Evolutionary conservation across 2,888 invertebrate genomes (phyloP), one percentile per base, ranked within the genome.

Genomic region (Phlogophora meticulosa): DNA sequence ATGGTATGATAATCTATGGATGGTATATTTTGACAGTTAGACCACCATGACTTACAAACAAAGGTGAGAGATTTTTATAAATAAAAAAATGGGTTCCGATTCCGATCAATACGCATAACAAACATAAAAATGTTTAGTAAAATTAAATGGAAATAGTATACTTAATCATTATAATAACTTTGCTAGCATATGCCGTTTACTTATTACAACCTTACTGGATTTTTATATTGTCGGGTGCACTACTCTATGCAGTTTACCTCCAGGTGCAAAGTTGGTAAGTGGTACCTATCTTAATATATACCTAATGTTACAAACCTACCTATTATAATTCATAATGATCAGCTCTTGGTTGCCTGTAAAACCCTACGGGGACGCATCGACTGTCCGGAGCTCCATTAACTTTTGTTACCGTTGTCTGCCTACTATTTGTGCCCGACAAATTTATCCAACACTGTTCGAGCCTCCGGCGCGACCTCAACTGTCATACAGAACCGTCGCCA

Each of bases 81-180:
- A 1, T 24, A 45, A 45, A 45, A 34, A 38, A 56, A 73, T 78
- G 76, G 77, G 46, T 48, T 53, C 46, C 49, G 59, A 68, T 52
- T 49, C 28, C 58, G 52, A 69, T 58, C 72, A 53, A 73, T 52
- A 53, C 68, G 43, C 63, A 59, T 56, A 81, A 67, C 61, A 72
- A 75, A 40, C 9, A 56, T 51, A 48, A 90, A 85, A 67, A 91
- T 92, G 91, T 55, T 72, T 11, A 66, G 62, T 53, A 83, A 82
- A 84, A 84, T 75, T 92, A 88, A 90, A 94, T 94, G 94, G 94
- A 94, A 93, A 92, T 94, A 78, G 78, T 94, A 60, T 93, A 92
- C 73, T 93, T 93, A 70, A 32, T 94, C 9, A 66, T 91, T 62
- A 65, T 91, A 67, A 52, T 93, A 46, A 17, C 85, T 17, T 34